A percentile compares a stretch with the other conserved stretches of the same genome.
Evolutionary conservation across 2,888 invertebrate species (phyloP).

Genomic region (Nasonia oneida): DNA sequence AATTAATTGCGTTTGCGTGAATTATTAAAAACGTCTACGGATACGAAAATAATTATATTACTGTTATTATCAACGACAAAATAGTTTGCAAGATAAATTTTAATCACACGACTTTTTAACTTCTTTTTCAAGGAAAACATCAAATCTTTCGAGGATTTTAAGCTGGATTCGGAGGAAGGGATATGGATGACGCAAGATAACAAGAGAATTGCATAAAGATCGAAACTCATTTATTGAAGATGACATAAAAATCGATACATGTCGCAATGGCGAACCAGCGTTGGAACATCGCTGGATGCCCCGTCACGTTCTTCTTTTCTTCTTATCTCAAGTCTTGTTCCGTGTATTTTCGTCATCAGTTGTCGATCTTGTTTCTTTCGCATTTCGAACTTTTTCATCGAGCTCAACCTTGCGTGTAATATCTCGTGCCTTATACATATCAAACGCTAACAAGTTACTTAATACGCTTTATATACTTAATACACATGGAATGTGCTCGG

Average conservation of each 20-base stretch:
- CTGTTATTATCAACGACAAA: too few species aligned
- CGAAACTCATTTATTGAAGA: conserved; percentile 73
- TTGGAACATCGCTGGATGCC: conserved; percentile 46
- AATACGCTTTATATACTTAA: conserved; percentile 63
- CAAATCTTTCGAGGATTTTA: not conserved
- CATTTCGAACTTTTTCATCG: not conserved
- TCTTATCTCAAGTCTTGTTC: conserved; percentile 62
- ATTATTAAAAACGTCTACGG: not conserved
- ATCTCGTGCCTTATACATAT: conserved; percentile 66
- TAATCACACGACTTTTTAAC: too few species aligned
- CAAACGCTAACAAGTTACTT: conserved; percentile 74
- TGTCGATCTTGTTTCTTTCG: conserved; percentile 45
- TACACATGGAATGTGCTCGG: conserved; percentile 74
- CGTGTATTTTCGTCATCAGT: conserved; percentile 5
- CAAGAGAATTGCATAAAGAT: conserved; percentile 45
- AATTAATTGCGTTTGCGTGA: not conserved
- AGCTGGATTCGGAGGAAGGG: not conserved
- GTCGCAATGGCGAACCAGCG: conserved; percentile 69
- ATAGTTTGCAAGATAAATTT: too few species aligned
- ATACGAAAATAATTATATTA: too few species aligned
- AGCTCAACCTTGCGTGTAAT: conserved; percentile 67
- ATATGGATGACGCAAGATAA: not conserved
- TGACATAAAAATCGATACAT: conserved; percentile 77
- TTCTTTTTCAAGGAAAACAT: not conserved
- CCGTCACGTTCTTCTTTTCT: conserved; percentile 43